phyloP scores from a whole-genome alignment of 2,113 vertebrate genomes.

The Albula glossodonta region DNA sequence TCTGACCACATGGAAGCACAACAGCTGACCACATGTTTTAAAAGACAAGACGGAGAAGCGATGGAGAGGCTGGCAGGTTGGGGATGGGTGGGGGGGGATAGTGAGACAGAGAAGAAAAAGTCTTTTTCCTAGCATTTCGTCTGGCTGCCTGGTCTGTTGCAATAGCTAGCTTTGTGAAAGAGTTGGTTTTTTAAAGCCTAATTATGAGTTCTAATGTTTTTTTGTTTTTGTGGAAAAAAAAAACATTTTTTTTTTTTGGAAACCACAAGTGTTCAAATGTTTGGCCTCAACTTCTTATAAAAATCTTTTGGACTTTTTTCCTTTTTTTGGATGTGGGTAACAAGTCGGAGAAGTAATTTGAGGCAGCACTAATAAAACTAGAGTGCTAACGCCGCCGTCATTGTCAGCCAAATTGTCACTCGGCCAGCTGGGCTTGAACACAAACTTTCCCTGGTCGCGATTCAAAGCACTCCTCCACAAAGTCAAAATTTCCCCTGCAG shows the following conservation, averaged over 20 bases:
- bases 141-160: constrained; percentile 31
- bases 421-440: constrained; percentile 65
- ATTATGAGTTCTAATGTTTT: constrained; percentile 52
- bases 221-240: constrained; percentile 55
- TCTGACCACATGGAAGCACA: constrained; percentile 99
- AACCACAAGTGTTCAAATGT: constrained; percentile 53
- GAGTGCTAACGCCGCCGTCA: constrained; percentile 68
- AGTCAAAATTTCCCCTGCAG: constrained; percentile 50
- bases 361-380: constrained; percentile 66
- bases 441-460: constrained; percentile 52
- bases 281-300: constrained; percentile 61
- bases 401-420: constrained; percentile 68
- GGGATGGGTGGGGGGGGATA: constrained; percentile 42
- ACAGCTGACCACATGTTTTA: constrained; percentile 95
- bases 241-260: constrained; percentile 60
- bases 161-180: constrained; percentile 25
- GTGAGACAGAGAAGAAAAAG: constrained; percentile 36
- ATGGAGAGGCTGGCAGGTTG: constrained; percentile 57
- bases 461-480: constrained; percentile 50
- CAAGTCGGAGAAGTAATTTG: constrained; percentile 64
- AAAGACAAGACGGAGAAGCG: constrained; percentile 80
- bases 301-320: constrained; percentile 27
- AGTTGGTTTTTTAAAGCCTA: constrained; percentile 52
- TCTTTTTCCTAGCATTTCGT: constrained; percentile 45
- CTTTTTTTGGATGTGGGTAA: constrained; percentile 48